Evolutionary conservation across 2,113 vertebrate species (phyloP), one percentile per base, ranked within the genome.

Genomic region (Castor canadensis): DNA sequence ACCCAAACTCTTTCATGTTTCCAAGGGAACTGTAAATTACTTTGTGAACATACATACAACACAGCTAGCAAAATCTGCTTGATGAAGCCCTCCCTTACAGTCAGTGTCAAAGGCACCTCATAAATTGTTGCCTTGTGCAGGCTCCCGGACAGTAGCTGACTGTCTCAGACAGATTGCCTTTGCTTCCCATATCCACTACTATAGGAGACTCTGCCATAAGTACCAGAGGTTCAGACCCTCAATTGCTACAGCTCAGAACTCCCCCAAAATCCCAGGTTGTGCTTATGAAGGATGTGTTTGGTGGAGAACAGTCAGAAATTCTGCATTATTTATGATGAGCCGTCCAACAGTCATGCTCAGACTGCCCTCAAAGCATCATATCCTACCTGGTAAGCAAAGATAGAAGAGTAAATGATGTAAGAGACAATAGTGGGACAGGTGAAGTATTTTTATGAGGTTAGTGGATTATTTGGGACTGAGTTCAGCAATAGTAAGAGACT

Each of bases 1-100:
- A 96, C 75, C 71, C 83, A 54, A 97, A 95, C 96, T 97, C 91
- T 96, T 87, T 91, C 95, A 95, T 97, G 97, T 97, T 98, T 98
- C 97, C 97, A 98, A 98, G 97, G 97, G 95, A 97, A 98, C 97
- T 95, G 95, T 96, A 96, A 97, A 97, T 98, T 95, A 97, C 91
- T 95, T 85, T 94, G 97, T 96, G 95, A 93, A 89, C 76, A 47
- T 97, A 95, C 79, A 87, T 91, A 96, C 96, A 94, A 95, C 94
- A 93, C 69, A 97, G 80, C 69, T 87, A 89, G 82, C 30, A 73
- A 91, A 94, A 91, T 89, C 75, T 7, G 16, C 81, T 64, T 87
- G 85, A 96, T 43, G 79, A 89, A 95, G 91, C 85, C 71, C 75
- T 87, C 69, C 79, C 87, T 91, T 87, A 43, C 7, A n/a, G 89